Evolutionary conservation across 2,113 vertebrate genomes (phyloP).

Genomic region (Desmodus rotundus): DNA sequence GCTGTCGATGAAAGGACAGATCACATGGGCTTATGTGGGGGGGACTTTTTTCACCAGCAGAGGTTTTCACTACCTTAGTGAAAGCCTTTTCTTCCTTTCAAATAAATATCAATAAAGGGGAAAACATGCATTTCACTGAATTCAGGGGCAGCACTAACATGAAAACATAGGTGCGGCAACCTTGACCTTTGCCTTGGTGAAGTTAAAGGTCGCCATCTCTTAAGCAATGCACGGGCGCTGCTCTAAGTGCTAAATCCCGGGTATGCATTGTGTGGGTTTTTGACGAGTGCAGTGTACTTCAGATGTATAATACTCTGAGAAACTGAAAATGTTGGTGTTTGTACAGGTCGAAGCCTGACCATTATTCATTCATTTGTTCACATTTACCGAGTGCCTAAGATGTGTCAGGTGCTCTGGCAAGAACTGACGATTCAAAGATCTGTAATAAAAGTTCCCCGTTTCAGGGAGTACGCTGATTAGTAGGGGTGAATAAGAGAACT

Average conservation of each 20-base stretch:
- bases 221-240: background rate
- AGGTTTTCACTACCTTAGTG: background rate
- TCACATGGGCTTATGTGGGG: background rate
- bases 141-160: background rate
- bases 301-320: background rate
- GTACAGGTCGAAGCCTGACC: background rate
- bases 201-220: background rate
- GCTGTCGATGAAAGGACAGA: background rate
- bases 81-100: constrained; percentile 26
- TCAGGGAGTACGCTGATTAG: background rate
- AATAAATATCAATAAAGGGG: background rate
- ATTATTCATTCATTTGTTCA: background rate
- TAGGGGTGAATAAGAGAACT: background rate
- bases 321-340: background rate
- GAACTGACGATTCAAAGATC: background rate
- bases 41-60: background rate
- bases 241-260: background rate
- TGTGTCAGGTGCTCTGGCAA: background rate
- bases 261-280: background rate
- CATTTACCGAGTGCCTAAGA: background rate
- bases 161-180: background rate
- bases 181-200: background rate
- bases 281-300: background rate
- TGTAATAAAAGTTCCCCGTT: background rate
- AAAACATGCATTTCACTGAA: background rate